A percentile compares a stretch with the other conserved stretches of the same genome.
phyloP scores from a whole-genome alignment of 1,140 invertebrate genomes.

The Pentalonia nigronervosa region DNA sequence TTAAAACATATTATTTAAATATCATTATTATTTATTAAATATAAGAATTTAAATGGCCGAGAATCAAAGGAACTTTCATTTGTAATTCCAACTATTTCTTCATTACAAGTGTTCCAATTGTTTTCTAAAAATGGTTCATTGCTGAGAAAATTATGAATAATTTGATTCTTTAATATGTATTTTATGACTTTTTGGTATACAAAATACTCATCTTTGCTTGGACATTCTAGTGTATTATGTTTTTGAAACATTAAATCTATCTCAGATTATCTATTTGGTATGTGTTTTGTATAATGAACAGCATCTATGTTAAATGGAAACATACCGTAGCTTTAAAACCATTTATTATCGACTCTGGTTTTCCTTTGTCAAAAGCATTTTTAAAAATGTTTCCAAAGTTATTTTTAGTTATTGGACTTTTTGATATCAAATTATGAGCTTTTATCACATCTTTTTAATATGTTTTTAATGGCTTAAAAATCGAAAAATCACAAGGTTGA shows the following conservation, averaged over 20 bases:
- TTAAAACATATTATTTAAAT: no score
- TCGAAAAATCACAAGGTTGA: neutral
- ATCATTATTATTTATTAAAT: no score
- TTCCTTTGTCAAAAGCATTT: neutral
- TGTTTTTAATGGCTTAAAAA: neutral
- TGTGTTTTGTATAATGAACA: neutral
- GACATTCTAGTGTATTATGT: neutral
- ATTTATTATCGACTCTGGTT: neutral
- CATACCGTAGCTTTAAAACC: neutral
- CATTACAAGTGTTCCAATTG: neutral
- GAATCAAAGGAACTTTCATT: neutral
- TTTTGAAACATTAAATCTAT: neutral
- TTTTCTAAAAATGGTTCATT: neutral
- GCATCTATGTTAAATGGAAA: neutral
- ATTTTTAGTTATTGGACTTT: conserved; percentile 2
- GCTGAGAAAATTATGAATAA: neutral
- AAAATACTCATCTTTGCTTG: neutral
- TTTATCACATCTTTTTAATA: neutral
- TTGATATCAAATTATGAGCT: neutral
- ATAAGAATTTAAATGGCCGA: no score
- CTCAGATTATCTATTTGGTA: neutral
- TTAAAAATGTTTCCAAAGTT: neutral
- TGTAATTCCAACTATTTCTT: neutral
- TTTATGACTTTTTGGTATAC: neutral
- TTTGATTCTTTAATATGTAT: neutral